Base-by-base conservation (phyloP, 1,140 invertebrate species). In the Pachypsylla venusta region DNA sequence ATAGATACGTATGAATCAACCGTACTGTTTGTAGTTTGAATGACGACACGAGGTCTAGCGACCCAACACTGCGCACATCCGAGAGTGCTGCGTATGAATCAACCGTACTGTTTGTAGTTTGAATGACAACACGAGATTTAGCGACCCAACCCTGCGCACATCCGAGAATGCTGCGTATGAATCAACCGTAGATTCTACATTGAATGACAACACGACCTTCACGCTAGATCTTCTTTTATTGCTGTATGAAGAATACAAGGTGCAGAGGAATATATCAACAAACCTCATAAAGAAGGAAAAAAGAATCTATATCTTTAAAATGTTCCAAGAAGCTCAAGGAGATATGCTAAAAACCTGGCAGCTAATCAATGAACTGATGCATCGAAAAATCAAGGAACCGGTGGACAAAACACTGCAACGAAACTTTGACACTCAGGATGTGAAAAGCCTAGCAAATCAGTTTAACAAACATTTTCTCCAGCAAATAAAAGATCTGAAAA, bases 271-370 rank as follows among this genome's bases (percentile, higher is more conserved):
- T 19, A n/a, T 48, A 4, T 19, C 42, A 4, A 48, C 42, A 48
- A 48, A 48, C 22, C 16, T n/a, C 5, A 48, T 48, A 48, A 48
- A 48, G 42, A 48, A 48, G n/a, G 42, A 48, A 48, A 48, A 48
- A n/a, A 4, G 42, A 48, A 48, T 48, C 16, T 48, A 48, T 48
- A 4, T 48, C 16, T 48, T 19, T 22, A 48, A 48, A 48, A 7
- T 48, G 5, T 48, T 48, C 42, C 4, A 48, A 48, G 42, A 48
- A 48, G 42, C 42, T 5, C 42, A 19, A 19, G 42, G 42, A 10
- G 42, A 48, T 19, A 48, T 48, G 42, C n/a, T 48, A 10, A 4
- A n/a, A 19, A 48, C 42, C 7, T 48, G 42, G 42, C 16, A 48
- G 42, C 16, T 48, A n/a, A 48, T 48, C 16, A 48, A 48, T 19